Conservation (phyloP, 2,113 vertebrate species). For the Osmerus eperlanus region DNA sequence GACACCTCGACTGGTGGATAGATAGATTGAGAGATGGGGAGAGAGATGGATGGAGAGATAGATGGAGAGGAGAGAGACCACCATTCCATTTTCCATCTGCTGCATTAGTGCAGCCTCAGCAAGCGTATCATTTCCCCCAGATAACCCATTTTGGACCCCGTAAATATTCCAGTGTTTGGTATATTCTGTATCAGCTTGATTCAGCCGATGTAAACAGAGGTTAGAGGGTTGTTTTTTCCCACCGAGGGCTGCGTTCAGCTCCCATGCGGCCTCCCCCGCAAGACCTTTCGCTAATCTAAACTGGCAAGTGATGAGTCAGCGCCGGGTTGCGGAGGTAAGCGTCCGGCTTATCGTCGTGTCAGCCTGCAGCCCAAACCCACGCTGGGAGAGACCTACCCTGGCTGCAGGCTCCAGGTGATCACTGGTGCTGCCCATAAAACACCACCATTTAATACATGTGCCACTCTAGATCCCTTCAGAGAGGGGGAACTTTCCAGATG, state of each 20-base stretch:
- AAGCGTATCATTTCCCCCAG: conserved; percentile 52
- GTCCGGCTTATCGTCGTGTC: conserved; percentile 55
- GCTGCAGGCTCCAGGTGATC: conserved; percentile 16
- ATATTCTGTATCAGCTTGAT: conserved; percentile 60
- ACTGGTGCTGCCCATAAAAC: conserved; percentile 46
- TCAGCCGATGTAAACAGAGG: conserved; percentile 60
- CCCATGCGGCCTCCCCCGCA: conserved; percentile 38
- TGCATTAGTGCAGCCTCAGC: conserved; percentile 66
- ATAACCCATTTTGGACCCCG: conserved; percentile 54
- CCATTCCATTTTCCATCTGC: conserved; percentile 66
- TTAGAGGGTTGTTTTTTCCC: conserved; percentile 36
- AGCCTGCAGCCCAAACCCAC: conserved; percentile 47
- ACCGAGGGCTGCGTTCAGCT: conserved; percentile 45
- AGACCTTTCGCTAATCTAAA: conserved; percentile 62
- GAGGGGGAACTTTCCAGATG: conserved; percentile 21
- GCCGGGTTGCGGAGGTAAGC: conserved; percentile 38
- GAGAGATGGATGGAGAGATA: conserved; percentile 54
- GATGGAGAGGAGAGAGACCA: conserved; percentile 44
- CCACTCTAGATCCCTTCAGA: conserved; percentile 31
- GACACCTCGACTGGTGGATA: conserved; percentile 27
- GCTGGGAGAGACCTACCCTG: conserved; percentile 32
- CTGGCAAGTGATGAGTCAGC: conserved; percentile 60
- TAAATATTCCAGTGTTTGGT: conserved; percentile 24
- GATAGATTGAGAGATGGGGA: conserved; percentile 40
- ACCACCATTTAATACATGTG: conserved; percentile 48